Evolutionary conservation across 1,140 invertebrate genomes (phyloP), one percentile per base, ranked within the genome.

Genomic region (Ostrea edulis): DNA sequence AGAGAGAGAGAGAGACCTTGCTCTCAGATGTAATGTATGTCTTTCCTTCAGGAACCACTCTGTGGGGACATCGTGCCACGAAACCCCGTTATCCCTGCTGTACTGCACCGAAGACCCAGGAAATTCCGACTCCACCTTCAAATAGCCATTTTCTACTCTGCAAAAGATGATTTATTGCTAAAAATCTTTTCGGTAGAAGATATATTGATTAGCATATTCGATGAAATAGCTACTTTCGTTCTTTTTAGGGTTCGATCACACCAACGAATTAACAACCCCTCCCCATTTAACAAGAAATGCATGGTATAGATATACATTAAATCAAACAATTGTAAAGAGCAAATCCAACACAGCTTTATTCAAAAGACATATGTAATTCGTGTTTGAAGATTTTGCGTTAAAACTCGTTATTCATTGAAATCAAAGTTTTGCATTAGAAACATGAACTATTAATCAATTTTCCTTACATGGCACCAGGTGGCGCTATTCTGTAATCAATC

Each of bases 401-500:
- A 44, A 5, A 44, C 35, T 44, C 35, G 5, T 2, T 44, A 5
- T 44, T 44, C 17, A 81, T 4, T 35, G n/a, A 22, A 29, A 11
- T 14, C 14, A 22, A 22, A 22, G 35, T 14, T 81, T 81, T 25
- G n/a, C 25, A 35, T 7, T 14, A 5, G 1, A 44, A 29, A 3
- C 11, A 0, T n/a, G n/a, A n/a, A 52, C 44, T 11, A 53, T 52
- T n/a, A 52, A 8, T 52, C 20, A 52, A 5, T n/a, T 44, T 92
- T 85, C 9, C 44, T 83, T 83, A 94, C 94, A 55, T 90, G 14
- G 92, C 94, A 3, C 93, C 94, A 5, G 94, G 94, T 20, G 91
- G 93, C 22, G 93, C 91, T 3, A 95, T 54, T 35, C 93, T 88
- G 71, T 93, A 95, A 0, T 88, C 54, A 20, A 95, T 88, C 0